These are phyloP conservation scores for Macrobrachium nipponense DNA, from an alignment of 1,140 invertebrate genomes.

Conservation along the genomic window DNA sequence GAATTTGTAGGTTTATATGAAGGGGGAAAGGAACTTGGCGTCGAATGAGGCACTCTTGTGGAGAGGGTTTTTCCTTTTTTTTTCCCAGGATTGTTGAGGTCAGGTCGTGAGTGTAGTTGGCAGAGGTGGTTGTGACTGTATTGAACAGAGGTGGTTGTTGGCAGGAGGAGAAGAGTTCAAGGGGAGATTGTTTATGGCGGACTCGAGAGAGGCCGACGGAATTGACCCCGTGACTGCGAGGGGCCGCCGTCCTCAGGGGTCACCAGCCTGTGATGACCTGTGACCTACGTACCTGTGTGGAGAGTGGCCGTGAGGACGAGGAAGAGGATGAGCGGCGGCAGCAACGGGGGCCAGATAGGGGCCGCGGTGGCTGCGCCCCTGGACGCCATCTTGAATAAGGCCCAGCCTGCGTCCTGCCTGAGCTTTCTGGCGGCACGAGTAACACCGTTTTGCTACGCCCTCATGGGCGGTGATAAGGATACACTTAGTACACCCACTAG, in stretches of 20 bases:
- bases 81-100: too few relatives aligned
- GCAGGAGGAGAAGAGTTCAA: too few relatives aligned
- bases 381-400: slow-evolving; percentile 51
- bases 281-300: slow-evolving; percentile 30
- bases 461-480: slow-evolving; percentile 32
- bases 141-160: too few relatives aligned
- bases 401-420: slow-evolving; percentile 36
- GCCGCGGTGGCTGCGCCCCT: slow-evolving; percentile 35
- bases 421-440: slow-evolving; percentile 39
- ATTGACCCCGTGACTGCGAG: not conserved
- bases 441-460: slow-evolving; percentile 30
- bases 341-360: slow-evolving; percentile 32
- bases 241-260: not conserved
- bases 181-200: not conserved
- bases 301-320: slow-evolving; percentile 43
- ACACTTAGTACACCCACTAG: slow-evolving; percentile 48
- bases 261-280: too few relatives aligned
- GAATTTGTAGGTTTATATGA: too few relatives aligned
- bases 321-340: slow-evolving; percentile 34
- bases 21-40: too few relatives aligned
- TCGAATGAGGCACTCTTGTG: too few relatives aligned
- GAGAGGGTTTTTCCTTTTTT: too few relatives aligned
- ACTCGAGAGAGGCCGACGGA: not conserved
- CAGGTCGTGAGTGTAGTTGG: too few relatives aligned
- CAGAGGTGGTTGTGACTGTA: too few relatives aligned